Conservation (phyloP, 2,797 vertebrate species). For the Mus spretus region DNA sequence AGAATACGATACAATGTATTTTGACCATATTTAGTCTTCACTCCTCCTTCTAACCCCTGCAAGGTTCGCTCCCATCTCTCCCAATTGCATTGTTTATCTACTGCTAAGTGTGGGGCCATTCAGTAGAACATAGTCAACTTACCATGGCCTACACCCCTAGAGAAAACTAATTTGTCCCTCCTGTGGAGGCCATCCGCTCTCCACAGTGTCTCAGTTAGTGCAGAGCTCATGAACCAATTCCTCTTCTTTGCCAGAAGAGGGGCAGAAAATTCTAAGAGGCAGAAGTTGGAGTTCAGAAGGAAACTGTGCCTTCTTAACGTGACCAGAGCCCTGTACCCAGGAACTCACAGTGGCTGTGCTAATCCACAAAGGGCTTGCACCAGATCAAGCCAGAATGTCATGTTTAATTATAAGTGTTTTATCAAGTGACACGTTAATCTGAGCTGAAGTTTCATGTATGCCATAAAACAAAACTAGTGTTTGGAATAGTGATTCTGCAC, state of each 20-base stretch:
- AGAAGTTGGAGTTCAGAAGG: neutral
- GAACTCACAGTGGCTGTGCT: neutral
- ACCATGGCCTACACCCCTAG: neutral
- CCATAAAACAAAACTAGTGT: neutral
- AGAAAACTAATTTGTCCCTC: neutral
- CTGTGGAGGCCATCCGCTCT: neutral
- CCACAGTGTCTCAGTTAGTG: neutral
- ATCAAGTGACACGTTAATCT: conserved; percentile 18
- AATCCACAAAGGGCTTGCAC: neutral
- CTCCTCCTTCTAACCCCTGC: neutral
- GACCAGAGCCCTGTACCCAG: neutral
- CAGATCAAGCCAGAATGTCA: neutral
- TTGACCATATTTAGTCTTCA: neutral
- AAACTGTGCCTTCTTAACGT: neutral
- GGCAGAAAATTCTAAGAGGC: neutral
- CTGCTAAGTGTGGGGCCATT: neutral
- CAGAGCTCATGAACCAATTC: neutral
- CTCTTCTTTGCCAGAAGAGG: neutral
- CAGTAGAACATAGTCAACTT: neutral
- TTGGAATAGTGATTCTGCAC: neutral
- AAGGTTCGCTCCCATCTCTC: too few species aligned
- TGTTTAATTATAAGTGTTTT: conserved; percentile 28
- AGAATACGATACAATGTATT: neutral
- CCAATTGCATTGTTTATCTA: neutral
- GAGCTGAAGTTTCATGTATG: conserved; percentile 2